Evolutionary conservation across 2,113 vertebrate genomes (phyloP).

Genomic region (Microcebus griseorufus): DNA sequence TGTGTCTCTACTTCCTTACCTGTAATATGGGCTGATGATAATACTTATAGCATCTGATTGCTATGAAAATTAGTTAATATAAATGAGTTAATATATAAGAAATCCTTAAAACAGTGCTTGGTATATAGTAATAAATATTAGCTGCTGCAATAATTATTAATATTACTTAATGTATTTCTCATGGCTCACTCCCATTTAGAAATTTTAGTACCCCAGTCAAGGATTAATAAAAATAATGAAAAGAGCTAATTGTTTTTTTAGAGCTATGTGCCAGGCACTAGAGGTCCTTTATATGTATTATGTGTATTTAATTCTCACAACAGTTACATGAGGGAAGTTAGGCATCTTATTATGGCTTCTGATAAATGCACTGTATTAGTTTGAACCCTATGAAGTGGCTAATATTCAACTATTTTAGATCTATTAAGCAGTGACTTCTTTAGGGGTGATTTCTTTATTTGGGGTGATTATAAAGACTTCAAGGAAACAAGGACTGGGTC

Average conservation of each 20-base stretch:
- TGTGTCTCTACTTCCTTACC: not conserved
- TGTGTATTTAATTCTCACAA: not conserved
- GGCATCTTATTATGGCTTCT: not conserved
- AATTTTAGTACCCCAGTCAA: slow-evolving; percentile 1
- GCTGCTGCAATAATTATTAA: not conserved
- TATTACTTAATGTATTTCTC: slow-evolving; percentile 6
- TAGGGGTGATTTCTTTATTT: not conserved
- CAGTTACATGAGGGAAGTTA: not conserved
- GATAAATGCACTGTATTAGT: not conserved
- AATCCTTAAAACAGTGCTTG: not conserved
- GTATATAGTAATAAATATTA: not conserved
- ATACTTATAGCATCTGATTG: not conserved
- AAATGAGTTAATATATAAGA: slow-evolving; percentile 11
- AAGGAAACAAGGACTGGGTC: not conserved
- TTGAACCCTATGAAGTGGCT: not conserved
- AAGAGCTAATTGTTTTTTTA: not conserved
- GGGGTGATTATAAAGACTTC: not conserved
- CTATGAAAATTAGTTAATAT: not conserved
- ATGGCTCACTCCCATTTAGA: not conserved
- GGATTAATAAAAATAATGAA: not conserved
- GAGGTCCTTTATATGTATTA: not conserved
- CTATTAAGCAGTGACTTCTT: slow-evolving; percentile 34
- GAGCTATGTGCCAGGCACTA: not conserved
- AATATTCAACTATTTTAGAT: not conserved
- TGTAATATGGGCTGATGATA: not conserved